Evolutionary conservation across 2,888 invertebrate genomes (phyloP).

Genomic region (Mesopsocus fuscifrons): DNA sequence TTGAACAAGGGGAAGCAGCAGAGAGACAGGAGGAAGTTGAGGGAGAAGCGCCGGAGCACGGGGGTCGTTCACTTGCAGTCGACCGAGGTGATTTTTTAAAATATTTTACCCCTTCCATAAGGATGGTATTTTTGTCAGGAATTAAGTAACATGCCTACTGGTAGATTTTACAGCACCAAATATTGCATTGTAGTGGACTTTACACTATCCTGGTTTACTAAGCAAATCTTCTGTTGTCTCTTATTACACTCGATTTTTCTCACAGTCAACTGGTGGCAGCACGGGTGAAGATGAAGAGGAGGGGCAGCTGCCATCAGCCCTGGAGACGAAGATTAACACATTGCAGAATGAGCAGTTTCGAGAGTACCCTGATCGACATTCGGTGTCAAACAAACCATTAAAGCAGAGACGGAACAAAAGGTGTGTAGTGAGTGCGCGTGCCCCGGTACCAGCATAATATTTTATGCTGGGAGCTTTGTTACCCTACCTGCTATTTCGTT

Average conservation of each 20-base stretch:
- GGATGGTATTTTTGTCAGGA: no score
- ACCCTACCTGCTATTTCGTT: neutral
- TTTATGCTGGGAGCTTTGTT: neutral
- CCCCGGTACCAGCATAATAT: no score
- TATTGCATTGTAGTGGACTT: no score
- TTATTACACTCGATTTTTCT: no score
- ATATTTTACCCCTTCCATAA: no score
- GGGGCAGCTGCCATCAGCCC: slow-evolving; percentile 23
- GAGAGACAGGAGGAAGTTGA: slow-evolving; percentile 34
- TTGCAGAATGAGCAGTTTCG: slow-evolving; percentile 28
- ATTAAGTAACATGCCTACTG: no score
- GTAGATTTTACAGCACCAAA: no score
- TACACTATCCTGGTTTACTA: neutral
- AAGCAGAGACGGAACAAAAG: slow-evolving; percentile 28
- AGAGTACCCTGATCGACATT: no score
- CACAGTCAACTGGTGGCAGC: slow-evolving; percentile 36
- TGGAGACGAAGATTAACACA: slow-evolving; percentile 30
- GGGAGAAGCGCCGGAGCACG: slow-evolving; percentile 36
- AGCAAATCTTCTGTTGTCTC: no score
- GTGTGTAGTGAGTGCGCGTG: no score
- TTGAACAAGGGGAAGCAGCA: slow-evolving; percentile 33
- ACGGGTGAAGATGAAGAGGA: slow-evolving; percentile 34
- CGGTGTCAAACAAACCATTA: slow-evolving; percentile 24
- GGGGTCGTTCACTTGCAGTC: slow-evolving; percentile 37
- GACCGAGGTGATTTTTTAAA: slow-evolving; percentile 28